Evolutionary conservation across 2,888 invertebrate genomes (phyloP).

Genomic region (Nemoura dubitans): DNA sequence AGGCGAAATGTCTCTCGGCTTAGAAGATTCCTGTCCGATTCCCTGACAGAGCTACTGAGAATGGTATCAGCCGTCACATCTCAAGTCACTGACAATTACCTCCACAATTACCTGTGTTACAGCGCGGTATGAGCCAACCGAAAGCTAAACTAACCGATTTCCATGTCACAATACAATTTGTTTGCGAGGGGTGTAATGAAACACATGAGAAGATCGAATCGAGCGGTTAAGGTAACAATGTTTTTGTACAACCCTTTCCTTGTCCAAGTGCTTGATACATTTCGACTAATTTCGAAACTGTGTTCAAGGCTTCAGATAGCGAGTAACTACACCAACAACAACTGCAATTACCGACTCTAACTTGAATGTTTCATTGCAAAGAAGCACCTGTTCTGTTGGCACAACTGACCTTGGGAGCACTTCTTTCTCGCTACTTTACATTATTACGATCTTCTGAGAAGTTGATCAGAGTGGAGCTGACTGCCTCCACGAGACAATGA

Average conservation of each 20-base stretch:
- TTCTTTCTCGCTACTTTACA: constrained; percentile 14
- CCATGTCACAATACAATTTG: background rate
- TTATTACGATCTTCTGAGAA: constrained; percentile 14
- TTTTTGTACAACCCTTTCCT: constrained; percentile 35
- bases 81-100: background rate
- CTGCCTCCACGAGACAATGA: background rate
- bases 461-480: background rate
- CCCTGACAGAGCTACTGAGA: background rate
- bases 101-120: background rate
- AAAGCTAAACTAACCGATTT: background rate
- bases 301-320: constrained; percentile 40
- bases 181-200: background rate
- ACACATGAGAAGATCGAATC: background rate
- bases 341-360: constrained; percentile 33
- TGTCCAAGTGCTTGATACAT: constrained; percentile 7
- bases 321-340: background rate
- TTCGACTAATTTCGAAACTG: constrained; percentile 35
- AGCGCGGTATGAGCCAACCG: background rate
- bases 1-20: background rate
- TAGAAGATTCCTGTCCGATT: background rate
- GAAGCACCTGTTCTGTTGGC: constrained; percentile 39
- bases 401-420: constrained; percentile 17
- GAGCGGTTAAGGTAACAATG: background rate
- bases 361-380: constrained; percentile 36
- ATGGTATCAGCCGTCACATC: background rate